Base-by-base conservation (phyloP, 2,888 invertebrate species). In the Hirtodrosophila cameraria region DNA sequence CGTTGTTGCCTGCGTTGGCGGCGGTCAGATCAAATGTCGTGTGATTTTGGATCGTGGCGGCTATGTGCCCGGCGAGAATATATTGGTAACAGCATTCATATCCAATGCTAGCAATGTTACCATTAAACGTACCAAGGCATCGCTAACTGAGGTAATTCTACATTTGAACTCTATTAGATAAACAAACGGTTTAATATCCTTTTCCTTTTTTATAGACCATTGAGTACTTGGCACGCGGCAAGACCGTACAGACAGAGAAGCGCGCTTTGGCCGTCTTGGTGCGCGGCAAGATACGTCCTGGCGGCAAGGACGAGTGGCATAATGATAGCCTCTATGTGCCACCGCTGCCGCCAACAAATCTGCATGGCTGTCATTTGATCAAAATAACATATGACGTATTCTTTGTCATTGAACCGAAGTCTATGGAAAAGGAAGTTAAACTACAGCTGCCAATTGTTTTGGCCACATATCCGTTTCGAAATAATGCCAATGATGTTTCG, bases 31-130 rank as follows among this genome's bases (percentile, higher is more conserved):
- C 39, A 92, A 95, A 46, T 97, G 97, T 88, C 93, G 95, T 86
- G 96, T 98, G 65, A 93, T 95, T 65, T 92, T 98, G 69, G 97
- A 97, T 91, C 94, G 97, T 88, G 97, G 97, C 57, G 98, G 98
- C 15, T 99, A 97, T 91, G 97, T 98, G 62, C 97, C 98, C 9
- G 98, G 98, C 2, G 97, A 98, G 91, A 96, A 95, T 88, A 95
- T 98, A 90, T 94, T 94, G 80, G 94, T 98, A 76, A 95, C 94
- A 61, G 98, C 97, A 12, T 94, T 94, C 64, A 94, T 98, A 46
- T 93, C 94, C 88, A 99, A 98, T 92, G 93, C 94, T 87, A 97
- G 97, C 87, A 94, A 95, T 88, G 95, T 96, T 58, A 95, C 95
- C 43, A 95, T 98, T 88, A 95, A 95, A 90, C 94, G 94, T 65